Conservation (phyloP, 2,797 vertebrate genomes). For the Sebastes cheni region DNA sequence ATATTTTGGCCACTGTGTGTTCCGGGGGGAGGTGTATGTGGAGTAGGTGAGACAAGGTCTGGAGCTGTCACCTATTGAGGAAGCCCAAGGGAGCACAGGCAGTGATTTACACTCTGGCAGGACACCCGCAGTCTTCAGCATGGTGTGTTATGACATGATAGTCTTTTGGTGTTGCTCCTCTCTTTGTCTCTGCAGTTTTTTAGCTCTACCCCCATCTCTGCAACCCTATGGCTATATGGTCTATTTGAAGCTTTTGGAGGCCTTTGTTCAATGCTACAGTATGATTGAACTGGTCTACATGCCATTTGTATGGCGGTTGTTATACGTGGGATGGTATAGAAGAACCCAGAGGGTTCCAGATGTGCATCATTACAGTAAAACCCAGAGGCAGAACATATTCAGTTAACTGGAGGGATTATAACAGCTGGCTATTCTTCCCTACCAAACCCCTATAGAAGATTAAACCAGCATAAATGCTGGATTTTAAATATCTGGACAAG, state of each 20-base stretch:
- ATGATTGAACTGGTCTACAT: not conserved
- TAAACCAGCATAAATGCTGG: not conserved
- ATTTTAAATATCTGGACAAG: not conserved
- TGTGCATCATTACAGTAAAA: constrained; percentile 44
- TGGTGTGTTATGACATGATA: constrained; percentile 44
- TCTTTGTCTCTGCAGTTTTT: constrained; percentile 21
- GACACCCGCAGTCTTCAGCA: constrained; percentile 52
- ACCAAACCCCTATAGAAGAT: not conserved
- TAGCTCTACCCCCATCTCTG: not conserved
- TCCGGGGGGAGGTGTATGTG: not conserved
- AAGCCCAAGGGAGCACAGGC: constrained; percentile 36
- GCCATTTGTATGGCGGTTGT: constrained; percentile 1
- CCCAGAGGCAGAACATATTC: constrained; percentile 9
- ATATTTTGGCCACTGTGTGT: constrained; percentile 39
- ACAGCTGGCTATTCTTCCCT: constrained; percentile 14
- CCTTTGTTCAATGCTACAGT: not conserved
- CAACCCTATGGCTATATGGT: not conserved
- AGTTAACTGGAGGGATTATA: constrained; percentile 10
- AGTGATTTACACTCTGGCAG: constrained; percentile 65
- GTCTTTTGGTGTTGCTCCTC: constrained; percentile 28
- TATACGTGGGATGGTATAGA: not conserved
- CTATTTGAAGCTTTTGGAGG: not conserved
- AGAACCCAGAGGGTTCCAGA: constrained; percentile 37
- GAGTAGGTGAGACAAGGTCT: constrained; percentile 58
- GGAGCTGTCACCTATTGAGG: constrained; percentile 54